Evolutionary conservation across 2,113 vertebrate genomes (phyloP), one percentile per base, ranked within the genome.

Genomic region (Thamnophis sirtalis): DNA sequence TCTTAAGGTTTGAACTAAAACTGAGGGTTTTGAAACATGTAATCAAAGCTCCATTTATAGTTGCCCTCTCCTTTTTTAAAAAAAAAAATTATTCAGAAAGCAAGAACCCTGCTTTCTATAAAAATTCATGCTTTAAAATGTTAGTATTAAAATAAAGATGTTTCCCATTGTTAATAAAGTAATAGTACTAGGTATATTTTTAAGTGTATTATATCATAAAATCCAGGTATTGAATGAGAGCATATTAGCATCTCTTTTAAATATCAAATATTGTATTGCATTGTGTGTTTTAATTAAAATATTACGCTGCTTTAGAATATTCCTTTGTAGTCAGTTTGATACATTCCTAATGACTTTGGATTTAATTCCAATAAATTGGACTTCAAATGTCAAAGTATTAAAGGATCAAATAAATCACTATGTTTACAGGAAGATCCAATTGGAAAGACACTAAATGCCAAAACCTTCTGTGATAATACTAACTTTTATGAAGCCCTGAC

Each of bases 201-300:
- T 19, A 48, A 51, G 17, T 54, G 43, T 43, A 38, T 58, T 58
- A 50, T 11, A 22, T 4, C 13, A 22, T 48, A 84, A 84, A 54
- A 58, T 56, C 38, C 22, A 58, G 10, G 28, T 89, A 54, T 54
- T 84, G 38, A 33, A 89, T 49, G 9, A 43, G 50, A 51, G 58
- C 56, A 95, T 96, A 95, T 94, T 96, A 96, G 94, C 92, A 95
- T 94, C 68, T 91, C 26, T 63, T 84, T 63, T 85, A 49, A 1
- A 93, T 63, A 90, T 89, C 92, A 91, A 95, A 94, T 13, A 24
- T 88, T 91, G 80, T 92, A 26, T 94, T 94, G 91, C 9, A 33
- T 86, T 94, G 86, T 90, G 68, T 87, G 91, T 96, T 94, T 95
- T 93, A 94, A 56, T 53, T 86, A 87, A 87, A 93, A 84, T 86